These are phyloP conservation scores for Alentia gelatinosa DNA, from an alignment of 2,888 invertebrate species.

Conservation along the genomic window DNA sequence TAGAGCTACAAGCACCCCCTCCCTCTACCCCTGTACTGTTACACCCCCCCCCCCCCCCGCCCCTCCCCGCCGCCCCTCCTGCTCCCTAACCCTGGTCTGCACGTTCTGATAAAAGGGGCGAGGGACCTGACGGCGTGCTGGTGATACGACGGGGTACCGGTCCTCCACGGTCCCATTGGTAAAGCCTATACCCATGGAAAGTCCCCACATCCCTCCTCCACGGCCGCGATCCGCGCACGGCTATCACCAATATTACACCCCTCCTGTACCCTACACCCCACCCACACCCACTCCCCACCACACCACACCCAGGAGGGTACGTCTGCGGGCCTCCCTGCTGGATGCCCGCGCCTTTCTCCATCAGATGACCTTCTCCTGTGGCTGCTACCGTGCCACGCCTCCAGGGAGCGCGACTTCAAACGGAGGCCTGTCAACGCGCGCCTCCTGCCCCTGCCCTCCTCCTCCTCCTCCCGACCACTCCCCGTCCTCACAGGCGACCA, in stretches of 20 bases:
- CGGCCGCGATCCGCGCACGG: no score
- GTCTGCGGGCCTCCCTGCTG: not conserved
- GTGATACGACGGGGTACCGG: not conserved
- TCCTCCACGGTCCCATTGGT: not conserved
- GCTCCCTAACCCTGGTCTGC: not conserved
- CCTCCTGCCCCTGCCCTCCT: not conserved
- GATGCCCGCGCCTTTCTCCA: not conserved
- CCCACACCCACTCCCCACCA: not conserved
- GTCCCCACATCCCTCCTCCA: not conserved
- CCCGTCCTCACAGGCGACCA: no score
- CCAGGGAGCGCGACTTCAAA: not conserved
- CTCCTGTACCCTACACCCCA: no score
- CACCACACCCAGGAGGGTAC: not conserved
- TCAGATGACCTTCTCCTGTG: conserved; percentile 2
- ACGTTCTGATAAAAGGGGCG: not conserved
- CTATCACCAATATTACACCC: no score
- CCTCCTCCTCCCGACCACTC: no score
- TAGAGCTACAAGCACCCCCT: not conserved
- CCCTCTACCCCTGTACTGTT: not conserved
- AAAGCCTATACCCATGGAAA: not conserved
- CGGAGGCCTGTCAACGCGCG: not conserved
- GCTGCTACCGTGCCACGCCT: not conserved
- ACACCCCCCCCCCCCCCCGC: not conserved
- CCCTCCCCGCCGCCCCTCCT: not conserved
- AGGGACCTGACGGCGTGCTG: not conserved